These are phyloP conservation scores for Calonectris borealis DNA, from an alignment of 2,113 vertebrate species.

Conservation along the genomic window DNA sequence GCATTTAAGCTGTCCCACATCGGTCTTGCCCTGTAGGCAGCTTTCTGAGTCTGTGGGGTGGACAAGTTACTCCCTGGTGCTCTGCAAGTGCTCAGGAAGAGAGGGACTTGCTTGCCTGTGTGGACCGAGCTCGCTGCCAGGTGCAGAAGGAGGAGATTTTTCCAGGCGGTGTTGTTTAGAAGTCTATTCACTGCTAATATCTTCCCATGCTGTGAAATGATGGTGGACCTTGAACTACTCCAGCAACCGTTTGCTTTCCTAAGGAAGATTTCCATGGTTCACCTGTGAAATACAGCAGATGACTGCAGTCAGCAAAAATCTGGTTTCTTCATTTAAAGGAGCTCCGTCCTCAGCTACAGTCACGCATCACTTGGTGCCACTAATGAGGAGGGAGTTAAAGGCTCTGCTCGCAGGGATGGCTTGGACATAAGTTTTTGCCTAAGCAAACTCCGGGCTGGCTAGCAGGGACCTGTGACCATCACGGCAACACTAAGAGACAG, in stretches of 20 bases:
- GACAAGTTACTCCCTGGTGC: neutral
- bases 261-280: neutral
- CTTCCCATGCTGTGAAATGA: neutral
- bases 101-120: neutral
- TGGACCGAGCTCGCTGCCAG: neutral
- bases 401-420: neutral
- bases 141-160: neutral
- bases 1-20: neutral
- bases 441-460: neutral
- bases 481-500: neutral
- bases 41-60: neutral
- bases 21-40: neutral
- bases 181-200: neutral
- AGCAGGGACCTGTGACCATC: neutral
- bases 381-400: neutral
- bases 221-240: neutral
- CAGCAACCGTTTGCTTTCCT: neutral
- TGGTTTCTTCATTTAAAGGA: neutral
- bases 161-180: neutral
- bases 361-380: rapidly evolving
- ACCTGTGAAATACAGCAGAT: neutral
- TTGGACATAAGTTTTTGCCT: neutral
- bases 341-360: neutral
- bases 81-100: neutral
- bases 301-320: neutral